Conservation (phyloP, 2,888 invertebrate species). For the Hoplodrina blanda region DNA sequence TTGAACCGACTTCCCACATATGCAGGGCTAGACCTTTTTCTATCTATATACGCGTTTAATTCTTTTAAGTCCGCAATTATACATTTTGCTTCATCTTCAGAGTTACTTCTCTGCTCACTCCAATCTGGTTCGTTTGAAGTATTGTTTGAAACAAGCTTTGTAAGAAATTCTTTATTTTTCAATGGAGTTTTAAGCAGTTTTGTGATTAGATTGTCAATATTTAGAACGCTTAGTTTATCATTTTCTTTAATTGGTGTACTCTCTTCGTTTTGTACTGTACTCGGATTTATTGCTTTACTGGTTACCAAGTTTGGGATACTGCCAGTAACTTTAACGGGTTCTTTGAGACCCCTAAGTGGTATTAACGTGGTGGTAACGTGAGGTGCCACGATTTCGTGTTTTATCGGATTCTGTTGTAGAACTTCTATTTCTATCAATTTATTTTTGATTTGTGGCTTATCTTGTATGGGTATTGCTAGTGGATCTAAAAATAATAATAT, state of each 20-base stretch:
- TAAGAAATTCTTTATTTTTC: not conserved
- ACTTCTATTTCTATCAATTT: not conserved
- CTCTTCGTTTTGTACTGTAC: no score
- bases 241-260: no score
- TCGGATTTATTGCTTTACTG: no score
- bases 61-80: conserved; percentile 1
- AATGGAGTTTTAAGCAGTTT: not conserved
- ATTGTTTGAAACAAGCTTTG: no score
- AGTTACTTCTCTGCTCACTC: not conserved
- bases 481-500: conserved; percentile 23
- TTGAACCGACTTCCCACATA: not conserved
- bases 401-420: not conserved
- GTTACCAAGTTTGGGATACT: no score
- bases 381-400: not conserved
- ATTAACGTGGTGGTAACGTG: no score
- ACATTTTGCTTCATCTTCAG: not conserved
- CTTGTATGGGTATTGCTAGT: not conserved
- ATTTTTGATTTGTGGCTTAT: not conserved
- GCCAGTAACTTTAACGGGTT: not conserved
- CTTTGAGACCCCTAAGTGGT: not conserved
- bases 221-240: no score
- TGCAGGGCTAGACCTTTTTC: not conserved
- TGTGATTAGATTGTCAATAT: not conserved
- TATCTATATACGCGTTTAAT: not conserved
- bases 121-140: not conserved